Evolutionary conservation across 2,113 vertebrate species (phyloP).

Genomic region (Otus sunia): DNA sequence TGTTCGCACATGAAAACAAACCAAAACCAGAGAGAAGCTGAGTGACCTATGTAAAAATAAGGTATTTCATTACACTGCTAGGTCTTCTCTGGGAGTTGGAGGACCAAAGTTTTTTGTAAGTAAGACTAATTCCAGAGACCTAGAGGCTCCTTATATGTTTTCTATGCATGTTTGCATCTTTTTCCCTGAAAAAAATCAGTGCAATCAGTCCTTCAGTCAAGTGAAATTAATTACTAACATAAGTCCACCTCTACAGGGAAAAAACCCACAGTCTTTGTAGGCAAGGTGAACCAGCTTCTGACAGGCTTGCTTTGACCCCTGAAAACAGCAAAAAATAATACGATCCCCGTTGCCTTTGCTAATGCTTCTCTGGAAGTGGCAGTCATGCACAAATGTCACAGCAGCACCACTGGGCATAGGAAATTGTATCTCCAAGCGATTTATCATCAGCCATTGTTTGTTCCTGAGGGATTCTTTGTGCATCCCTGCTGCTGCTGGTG

Average conservation of each 20-base stretch:
- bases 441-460: not conserved
- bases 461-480: not conserved
- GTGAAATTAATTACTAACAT: not conserved
- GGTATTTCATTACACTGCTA: not conserved
- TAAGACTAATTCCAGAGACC: not conserved
- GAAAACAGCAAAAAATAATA: not conserved
- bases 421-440: not conserved
- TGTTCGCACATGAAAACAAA: not conserved
- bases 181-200: not conserved
- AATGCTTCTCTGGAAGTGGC: not conserved
- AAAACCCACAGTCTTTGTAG: not conserved
- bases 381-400: not conserved
- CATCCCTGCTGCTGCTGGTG: not conserved
- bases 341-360: accelerated
- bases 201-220: not conserved
- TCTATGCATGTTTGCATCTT: accelerated
- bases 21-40: not conserved
- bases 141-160: not conserved
- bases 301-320: not conserved
- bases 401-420: not conserved
- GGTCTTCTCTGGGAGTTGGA: not conserved
- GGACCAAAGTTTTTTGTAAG: not conserved
- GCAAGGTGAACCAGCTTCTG: not conserved
- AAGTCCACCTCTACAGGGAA: not conserved
- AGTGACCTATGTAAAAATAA: not conserved